Percentiles rank a stretch among this genome's conserved stretches.
phyloP scores from a whole-genome alignment of 2,797 vertebrate species.

The Pogonophryne albipinna region DNA sequence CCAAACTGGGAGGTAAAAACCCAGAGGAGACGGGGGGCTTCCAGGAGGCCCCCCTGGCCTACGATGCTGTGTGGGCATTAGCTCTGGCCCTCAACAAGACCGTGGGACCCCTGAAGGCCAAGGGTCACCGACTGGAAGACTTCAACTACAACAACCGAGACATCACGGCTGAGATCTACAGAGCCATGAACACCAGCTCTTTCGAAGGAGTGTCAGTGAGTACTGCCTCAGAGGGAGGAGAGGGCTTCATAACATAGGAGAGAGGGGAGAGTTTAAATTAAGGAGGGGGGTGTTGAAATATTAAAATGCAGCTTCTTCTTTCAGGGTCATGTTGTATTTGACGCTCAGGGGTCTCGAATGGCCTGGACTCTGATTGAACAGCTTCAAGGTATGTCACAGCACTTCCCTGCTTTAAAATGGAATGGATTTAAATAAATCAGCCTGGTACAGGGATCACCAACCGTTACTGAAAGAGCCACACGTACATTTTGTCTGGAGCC shows the following conservation, averaged over 20 bases:
- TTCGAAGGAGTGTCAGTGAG: constrained; percentile 94
- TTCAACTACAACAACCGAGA: constrained; percentile 96
- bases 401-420: not conserved
- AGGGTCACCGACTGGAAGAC: constrained; percentile 88
- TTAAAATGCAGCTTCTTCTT: constrained; percentile 34
- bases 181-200: constrained; percentile 94
- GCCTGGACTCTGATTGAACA: constrained; percentile 96
- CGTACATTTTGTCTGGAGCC: too few species aligned
- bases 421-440: not conserved
- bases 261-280: not conserved
- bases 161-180: constrained; percentile 93
- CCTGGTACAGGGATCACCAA: not conserved
- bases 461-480: too few species aligned
- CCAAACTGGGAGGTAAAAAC: constrained; percentile 88
- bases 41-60: constrained; percentile 93
- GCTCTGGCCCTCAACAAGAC: constrained; percentile 95
- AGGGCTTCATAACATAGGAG: not conserved
- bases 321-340: constrained; percentile 95
- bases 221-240: constrained; percentile 5
- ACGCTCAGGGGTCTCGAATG: constrained; percentile 96
- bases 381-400: constrained; percentile 86
- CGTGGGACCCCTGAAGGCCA: constrained; percentile 87
- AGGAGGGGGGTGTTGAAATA: not conserved
- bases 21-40: constrained; percentile 93
- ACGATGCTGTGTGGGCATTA: constrained; percentile 94